phyloP scores from a whole-genome alignment of 2,888 invertebrate genomes.

The Neoitamus cyanurus region DNA sequence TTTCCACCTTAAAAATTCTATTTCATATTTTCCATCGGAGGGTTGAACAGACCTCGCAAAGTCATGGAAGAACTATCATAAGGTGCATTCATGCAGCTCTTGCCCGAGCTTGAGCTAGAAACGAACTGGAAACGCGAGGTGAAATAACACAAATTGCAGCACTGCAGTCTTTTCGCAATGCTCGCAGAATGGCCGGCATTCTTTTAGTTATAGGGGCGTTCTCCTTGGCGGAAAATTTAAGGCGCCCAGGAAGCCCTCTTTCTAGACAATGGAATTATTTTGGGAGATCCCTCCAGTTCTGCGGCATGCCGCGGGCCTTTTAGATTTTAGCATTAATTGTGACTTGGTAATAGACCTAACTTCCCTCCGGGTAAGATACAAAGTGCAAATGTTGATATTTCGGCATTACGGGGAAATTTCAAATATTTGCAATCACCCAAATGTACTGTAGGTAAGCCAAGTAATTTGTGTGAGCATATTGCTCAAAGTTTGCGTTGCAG shows the following conservation, averaged over 20 bases:
- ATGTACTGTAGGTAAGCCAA: neutral
- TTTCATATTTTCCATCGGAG: neutral
- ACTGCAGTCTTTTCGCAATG: neutral
- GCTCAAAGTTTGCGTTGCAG: neutral
- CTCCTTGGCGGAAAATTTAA: neutral
- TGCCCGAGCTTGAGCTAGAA: neutral
- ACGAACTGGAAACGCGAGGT: neutral
- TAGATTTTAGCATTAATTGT: neutral
- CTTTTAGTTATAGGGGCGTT: neutral
- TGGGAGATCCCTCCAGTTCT: neutral
- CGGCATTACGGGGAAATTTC: neutral
- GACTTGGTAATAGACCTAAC: neutral
- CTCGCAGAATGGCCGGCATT: neutral
- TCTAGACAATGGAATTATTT: neutral
- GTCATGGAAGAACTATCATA: neutral
- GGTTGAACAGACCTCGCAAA: neutral
- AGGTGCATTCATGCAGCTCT: neutral
- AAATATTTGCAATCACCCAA: neutral
- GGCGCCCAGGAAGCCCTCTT: neutral
- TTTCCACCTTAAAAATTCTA: constrained; percentile 1
- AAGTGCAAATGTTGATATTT: neutral
- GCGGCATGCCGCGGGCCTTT: neutral
- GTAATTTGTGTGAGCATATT: neutral
- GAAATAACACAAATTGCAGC: neutral
- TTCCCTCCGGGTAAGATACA: neutral